Evolutionary conservation across 2,113 vertebrate species (phyloP).

Genomic region (Brienomyrus brachyistius): DNA sequence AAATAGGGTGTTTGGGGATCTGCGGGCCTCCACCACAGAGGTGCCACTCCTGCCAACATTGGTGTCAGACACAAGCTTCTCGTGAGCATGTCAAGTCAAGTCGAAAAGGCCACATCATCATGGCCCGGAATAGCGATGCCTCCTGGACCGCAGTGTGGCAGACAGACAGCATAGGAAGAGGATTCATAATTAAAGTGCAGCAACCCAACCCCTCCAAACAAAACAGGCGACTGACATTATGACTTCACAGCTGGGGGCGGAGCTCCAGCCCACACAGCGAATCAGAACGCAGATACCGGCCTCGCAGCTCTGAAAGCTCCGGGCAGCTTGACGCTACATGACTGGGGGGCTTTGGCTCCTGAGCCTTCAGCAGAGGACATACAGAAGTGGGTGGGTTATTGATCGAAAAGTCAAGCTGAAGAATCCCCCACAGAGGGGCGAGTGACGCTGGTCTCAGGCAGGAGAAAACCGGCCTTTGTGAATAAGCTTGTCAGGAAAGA

Average conservation of each 20-base stretch:
- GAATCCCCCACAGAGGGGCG: slow-evolving; percentile 5
- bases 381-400: neutral
- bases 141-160: too few species aligned
- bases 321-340: neutral
- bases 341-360: neutral
- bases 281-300: neutral
- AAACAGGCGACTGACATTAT: neutral
- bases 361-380: neutral
- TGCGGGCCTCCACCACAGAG: neutral
- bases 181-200: neutral
- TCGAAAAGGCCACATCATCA: neutral
- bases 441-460: neutral
- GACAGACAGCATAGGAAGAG: too few species aligned
- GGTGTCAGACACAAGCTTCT: neutral
- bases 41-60: neutral
- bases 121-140: neutral
- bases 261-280: neutral
- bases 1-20: neutral
- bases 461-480: slow-evolving; percentile 16
- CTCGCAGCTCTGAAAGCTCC: neutral
- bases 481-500: slow-evolving; percentile 25
- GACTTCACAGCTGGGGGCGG: neutral
- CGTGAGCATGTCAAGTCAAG: neutral
- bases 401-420: neutral
- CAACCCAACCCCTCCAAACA: neutral